Conservation (phyloP, 2,113 vertebrate species). For the Cryptomyrus ogoouensis region DNA sequence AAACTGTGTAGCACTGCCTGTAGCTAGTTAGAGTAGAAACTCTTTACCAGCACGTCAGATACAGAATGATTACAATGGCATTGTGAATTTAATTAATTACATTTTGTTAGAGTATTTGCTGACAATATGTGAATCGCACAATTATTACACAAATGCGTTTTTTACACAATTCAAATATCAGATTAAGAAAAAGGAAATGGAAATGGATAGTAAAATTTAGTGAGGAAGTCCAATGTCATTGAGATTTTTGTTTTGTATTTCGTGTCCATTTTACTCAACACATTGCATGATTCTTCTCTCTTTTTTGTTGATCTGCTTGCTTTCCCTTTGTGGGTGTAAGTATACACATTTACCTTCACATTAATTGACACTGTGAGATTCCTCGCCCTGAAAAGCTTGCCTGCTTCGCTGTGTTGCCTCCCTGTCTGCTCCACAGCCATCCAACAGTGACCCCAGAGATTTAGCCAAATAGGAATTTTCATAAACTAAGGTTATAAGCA, state of each 20-base stretch:
- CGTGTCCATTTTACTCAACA: not conserved
- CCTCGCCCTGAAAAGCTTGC: not conserved
- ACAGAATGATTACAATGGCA: not conserved
- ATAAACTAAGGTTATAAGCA: not conserved
- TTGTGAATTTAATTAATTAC: not conserved
- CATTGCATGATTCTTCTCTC: conserved; percentile 43
- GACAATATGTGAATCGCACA: not conserved
- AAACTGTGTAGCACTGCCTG: not conserved
- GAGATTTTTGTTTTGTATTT: not conserved
- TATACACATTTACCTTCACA: conserved; percentile 26
- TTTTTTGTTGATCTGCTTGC: conserved; percentile 55
- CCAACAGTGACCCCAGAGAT: conserved; percentile 2
- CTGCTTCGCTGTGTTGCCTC: not conserved
- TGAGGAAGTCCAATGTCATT: not conserved
- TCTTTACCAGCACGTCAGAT: not conserved
- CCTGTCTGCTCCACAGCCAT: not conserved
- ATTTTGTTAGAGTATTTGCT: not conserved
- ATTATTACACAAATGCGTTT: not conserved
- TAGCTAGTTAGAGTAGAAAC: not conserved
- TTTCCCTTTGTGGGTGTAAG: conserved; percentile 64
- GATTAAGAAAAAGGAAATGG: not conserved
- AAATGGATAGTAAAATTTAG: not conserved
- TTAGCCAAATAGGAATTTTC: not conserved
- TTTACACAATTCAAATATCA: not conserved
- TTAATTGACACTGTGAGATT: not conserved